Percentiles rank a stretch among this genome's conserved stretches.
Evolutionary conservation across 2,113 vertebrate species (phyloP).

Genomic region (Hypanus sabinus): DNA sequence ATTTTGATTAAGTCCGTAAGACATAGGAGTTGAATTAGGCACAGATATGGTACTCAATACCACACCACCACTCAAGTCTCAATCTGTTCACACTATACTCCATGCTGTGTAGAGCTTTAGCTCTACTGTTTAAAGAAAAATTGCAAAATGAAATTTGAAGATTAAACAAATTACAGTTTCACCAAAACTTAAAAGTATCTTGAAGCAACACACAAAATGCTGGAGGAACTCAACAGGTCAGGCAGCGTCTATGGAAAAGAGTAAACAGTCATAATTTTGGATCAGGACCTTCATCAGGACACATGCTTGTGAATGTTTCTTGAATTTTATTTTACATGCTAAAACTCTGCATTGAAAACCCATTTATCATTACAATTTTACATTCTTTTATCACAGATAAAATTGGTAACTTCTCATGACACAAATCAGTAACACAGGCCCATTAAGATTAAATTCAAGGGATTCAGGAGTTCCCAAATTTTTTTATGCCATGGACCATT

Average conservation of each 20-base stretch:
- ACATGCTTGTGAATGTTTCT: background rate
- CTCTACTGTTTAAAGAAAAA: background rate
- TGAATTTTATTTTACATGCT: background rate
- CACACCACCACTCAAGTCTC: background rate
- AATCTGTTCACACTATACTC: background rate
- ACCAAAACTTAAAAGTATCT: background rate
- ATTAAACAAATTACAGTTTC: background rate
- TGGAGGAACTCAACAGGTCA: too few relatives aligned
- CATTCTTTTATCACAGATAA: background rate
- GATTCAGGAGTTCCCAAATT: too few relatives aligned
- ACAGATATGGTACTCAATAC: too few relatives aligned
- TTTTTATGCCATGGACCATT: too few relatives aligned
- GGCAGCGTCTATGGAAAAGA: too few relatives aligned
- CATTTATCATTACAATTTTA: background rate
- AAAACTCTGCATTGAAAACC: background rate
- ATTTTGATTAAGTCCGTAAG: too few relatives aligned
- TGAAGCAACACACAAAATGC: background rate
- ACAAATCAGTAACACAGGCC: background rate
- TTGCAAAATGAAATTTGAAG: too few relatives aligned
- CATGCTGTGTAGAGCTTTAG: background rate
- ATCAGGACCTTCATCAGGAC: too few relatives aligned
- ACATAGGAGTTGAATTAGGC: too few relatives aligned
- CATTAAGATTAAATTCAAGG: background rate
- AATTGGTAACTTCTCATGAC: background rate
- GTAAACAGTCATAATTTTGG: too few relatives aligned